Conservation (phyloP, 2,113 vertebrate genomes). For the Pao palembangensis region DNA sequence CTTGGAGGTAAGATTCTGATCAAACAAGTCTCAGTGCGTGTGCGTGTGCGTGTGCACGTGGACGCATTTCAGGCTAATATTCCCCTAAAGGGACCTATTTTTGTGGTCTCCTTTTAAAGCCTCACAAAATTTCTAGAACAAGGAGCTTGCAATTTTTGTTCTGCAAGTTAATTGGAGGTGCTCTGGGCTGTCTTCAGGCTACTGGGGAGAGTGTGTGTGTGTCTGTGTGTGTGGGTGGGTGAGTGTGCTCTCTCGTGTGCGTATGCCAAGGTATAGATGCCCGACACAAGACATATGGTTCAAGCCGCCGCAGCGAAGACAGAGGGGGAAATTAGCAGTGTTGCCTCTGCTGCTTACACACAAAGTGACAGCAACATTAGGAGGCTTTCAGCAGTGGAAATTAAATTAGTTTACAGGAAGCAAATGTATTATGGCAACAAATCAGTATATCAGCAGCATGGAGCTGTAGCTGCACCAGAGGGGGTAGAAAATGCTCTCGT, state of each 20-base stretch:
- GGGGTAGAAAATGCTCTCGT: not conserved
- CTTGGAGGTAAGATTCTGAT: conserved; percentile 35
- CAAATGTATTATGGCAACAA: conserved; percentile 25
- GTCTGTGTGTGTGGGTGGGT: conserved; percentile 9
- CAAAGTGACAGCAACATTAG: conserved; percentile 28
- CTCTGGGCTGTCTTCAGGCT: conserved; percentile 56
- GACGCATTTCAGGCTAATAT: conserved; percentile 13
- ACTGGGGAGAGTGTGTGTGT: conserved; percentile 25
- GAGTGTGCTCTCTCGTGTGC: not conserved
- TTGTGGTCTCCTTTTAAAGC: conserved; percentile 10
- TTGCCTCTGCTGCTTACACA: conserved; percentile 24
- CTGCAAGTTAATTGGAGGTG: conserved; percentile 61
- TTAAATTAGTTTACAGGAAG: conserved; percentile 47
- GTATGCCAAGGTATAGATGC: not conserved
- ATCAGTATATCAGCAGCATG: conserved; percentile 3
- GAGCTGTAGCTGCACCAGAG: conserved; percentile 1
- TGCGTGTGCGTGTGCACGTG: not conserved
- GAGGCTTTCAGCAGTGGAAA: conserved; percentile 36
- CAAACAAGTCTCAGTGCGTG: conserved; percentile 33
- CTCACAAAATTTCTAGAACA: conserved; percentile 41
- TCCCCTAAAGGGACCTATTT: conserved; percentile 34
- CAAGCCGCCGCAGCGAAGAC: conserved; percentile 10
- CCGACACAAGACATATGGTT: conserved; percentile 27
- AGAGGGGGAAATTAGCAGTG: conserved; percentile 28
- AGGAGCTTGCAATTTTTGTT: conserved; percentile 26